Conservation (phyloP, 2,888 invertebrate genomes). For the Volucella inflata region DNA sequence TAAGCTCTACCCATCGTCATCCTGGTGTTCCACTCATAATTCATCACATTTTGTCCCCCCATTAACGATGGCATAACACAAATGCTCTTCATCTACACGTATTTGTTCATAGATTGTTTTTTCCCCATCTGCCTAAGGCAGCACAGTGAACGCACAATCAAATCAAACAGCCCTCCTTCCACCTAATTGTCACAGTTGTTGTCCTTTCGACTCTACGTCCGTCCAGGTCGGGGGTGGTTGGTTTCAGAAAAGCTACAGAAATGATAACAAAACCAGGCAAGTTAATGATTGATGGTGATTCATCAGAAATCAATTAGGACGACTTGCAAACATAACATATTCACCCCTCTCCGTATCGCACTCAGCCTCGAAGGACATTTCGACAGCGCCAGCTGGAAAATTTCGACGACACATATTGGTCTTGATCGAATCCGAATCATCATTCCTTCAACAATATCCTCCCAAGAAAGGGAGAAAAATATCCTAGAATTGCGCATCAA, state of each 20-base stretch:
- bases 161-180: no score
- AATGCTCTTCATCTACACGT: not conserved
- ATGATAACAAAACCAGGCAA: slow-evolving; percentile 56
- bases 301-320: slow-evolving; percentile 70
- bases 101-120: no score
- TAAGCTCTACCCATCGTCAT: not conserved
- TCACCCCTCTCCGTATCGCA: not conserved
- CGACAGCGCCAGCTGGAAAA: not conserved
- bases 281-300: slow-evolving; percentile 72
- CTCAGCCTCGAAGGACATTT: not conserved
- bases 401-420: not conserved
- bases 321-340: slow-evolving; percentile 51
- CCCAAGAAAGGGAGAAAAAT: not conserved
- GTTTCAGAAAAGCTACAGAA: not conserved
- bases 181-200: no score
- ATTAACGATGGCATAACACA: slow-evolving; percentile 10
- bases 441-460: slow-evolving; percentile 15
- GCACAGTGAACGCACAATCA: no score
- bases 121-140: no score
- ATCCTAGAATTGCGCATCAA: not conserved
- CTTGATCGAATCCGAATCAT: slow-evolving; percentile 4
- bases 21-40: not conserved
- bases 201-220: no score
- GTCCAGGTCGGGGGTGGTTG: no score
- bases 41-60: not conserved